Evolutionary conservation across 2,113 vertebrate species (phyloP).

Genomic region (Bufo bufo): DNA sequence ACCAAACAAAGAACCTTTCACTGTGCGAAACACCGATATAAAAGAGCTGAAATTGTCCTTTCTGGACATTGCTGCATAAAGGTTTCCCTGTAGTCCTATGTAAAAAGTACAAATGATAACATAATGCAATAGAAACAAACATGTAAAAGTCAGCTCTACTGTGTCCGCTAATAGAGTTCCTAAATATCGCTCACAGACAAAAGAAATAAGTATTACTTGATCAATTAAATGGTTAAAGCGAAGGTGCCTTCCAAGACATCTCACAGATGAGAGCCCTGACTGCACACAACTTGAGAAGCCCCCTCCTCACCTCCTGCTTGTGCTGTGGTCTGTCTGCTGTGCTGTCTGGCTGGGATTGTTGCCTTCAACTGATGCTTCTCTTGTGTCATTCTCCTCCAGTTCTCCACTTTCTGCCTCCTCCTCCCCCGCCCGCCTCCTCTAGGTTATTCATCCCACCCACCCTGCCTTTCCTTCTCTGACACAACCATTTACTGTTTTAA

Average conservation of each 20-base stretch:
- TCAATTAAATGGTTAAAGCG: neutral
- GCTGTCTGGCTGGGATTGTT: neutral
- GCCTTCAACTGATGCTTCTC: conserved; percentile 29
- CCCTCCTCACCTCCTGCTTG: conserved; percentile 31
- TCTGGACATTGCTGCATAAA: neutral
- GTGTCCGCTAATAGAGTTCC: neutral
- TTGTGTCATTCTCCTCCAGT: conserved; percentile 24
- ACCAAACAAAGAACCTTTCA: neutral
- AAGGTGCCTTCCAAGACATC: neutral
- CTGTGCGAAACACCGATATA: neutral
- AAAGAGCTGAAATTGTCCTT: neutral
- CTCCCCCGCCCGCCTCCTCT: conserved; percentile 51
- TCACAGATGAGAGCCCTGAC: neutral
- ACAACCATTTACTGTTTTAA: neutral
- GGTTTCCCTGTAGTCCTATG: neutral
- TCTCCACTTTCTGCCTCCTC: conserved; percentile 7
- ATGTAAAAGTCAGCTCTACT: neutral
- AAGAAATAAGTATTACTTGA: neutral
- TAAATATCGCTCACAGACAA: neutral
- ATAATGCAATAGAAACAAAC: neutral
- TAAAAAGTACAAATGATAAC: neutral
- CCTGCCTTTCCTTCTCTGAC: conserved; percentile 7
- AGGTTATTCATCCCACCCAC: neutral
- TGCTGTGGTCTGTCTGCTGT: neutral
- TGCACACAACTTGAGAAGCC: neutral